Conservation (phyloP, 2,888 invertebrate species). For the Ornithoptera alexandrae region DNA sequence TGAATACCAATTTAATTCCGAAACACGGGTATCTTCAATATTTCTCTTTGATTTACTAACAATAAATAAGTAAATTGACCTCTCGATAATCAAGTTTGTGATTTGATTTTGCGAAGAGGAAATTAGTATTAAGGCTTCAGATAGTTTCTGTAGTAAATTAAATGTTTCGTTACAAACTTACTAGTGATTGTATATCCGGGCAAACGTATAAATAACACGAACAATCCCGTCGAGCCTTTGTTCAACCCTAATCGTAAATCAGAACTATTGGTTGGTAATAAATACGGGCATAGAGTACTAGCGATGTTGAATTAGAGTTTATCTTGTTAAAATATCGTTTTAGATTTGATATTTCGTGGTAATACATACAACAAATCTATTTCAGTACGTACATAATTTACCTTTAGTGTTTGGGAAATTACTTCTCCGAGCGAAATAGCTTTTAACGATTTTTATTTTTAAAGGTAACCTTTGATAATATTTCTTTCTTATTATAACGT, state of each 20-base stretch:
- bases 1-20: not conserved
- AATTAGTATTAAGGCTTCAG: constrained; percentile 11
- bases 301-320: constrained; percentile 77
- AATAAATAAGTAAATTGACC: constrained; percentile 11
- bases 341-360: constrained; percentile 44
- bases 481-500: not conserved
- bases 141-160: constrained; percentile 21
- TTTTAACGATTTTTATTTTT: not conserved
- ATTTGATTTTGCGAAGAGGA: constrained; percentile 15
- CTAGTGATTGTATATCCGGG: constrained; percentile 39
- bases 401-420: not conserved
- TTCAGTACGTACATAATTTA: not conserved
- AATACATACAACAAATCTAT: not conserved
- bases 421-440: not conserved
- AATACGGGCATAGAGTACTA: constrained; percentile 73
- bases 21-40: not conserved
- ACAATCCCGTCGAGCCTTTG: constrained; percentile 56
- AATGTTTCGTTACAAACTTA: constrained; percentile 25
- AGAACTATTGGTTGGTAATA: constrained; percentile 76
- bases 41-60: not conserved
- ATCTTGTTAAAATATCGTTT: constrained; percentile 75
- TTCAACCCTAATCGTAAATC: constrained; percentile 70
- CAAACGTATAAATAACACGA: constrained; percentile 58
- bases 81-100: constrained; percentile 16
- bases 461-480: not conserved